These are phyloP conservation scores for Melanargia galathea DNA, from an alignment of 2,888 invertebrate species.

Conservation along the genomic window DNA sequence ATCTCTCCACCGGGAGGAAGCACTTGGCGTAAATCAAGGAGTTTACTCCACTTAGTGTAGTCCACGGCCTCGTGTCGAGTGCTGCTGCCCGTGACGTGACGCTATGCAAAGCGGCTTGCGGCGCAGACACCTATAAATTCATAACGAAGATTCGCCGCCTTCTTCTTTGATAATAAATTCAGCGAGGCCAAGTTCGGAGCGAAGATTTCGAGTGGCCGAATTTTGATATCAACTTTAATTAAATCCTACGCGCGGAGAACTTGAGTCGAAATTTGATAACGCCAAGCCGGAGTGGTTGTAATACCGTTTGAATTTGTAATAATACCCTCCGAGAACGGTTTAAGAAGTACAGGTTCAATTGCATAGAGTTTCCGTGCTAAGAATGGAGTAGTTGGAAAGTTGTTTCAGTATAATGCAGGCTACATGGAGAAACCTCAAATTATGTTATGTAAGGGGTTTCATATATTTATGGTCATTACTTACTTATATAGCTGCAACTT, in stretches of 20 bases:
- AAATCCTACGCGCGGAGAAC: constrained; percentile 32
- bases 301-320: constrained; percentile 36
- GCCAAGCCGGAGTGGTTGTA: constrained; percentile 13
- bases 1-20: constrained; percentile 20
- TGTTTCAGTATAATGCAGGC: too few relatives aligned
- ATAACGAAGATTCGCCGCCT: constrained; percentile 34
- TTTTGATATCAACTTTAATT: constrained; percentile 25
- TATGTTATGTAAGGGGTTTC: too few relatives aligned
- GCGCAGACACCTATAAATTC: constrained; percentile 24
- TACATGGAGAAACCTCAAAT: too few relatives aligned
- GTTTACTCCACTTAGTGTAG: constrained; percentile 10
- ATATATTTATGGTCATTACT: too few relatives aligned
- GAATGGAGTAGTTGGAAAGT: constrained; percentile 7
- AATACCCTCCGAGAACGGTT: constrained; percentile 27
- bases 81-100: constrained; percentile 4
- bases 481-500: too few relatives aligned
- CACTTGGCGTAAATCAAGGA: constrained; percentile 30
- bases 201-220: constrained; percentile 29
- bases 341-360: constrained; percentile 21
- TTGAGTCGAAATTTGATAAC: constrained; percentile 34
- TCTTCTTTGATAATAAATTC: constrained; percentile 37
- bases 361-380: background rate
- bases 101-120: constrained; percentile 22
- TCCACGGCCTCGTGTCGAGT: background rate
- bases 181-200: constrained; percentile 30